These are phyloP conservation scores for Taenaris catops DNA, from an alignment of 2,888 invertebrate species.

Conservation along the genomic window DNA sequence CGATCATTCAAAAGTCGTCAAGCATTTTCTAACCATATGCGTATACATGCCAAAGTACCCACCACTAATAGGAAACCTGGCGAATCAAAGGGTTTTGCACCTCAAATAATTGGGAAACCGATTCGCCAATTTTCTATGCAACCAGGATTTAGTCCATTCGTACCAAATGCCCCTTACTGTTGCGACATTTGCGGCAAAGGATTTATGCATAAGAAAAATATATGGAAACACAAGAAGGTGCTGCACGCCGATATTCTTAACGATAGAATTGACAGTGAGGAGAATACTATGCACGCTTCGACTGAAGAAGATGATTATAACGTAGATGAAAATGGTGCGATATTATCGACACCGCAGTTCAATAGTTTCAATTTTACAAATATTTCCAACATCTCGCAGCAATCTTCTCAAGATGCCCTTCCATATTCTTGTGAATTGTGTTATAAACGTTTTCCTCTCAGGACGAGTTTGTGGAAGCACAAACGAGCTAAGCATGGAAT, in stretches of 20 bases:
- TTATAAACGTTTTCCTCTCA: constrained; percentile 64
- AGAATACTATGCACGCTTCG: constrained; percentile 72
- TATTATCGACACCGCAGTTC: constrained; percentile 69
- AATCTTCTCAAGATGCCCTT: constrained; percentile 41
- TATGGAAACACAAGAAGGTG: constrained; percentile 77
- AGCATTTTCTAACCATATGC: constrained; percentile 76
- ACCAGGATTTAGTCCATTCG: constrained; percentile 52
- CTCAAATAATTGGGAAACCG: constrained; percentile 66
- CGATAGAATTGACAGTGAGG: constrained; percentile 69
- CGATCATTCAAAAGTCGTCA: constrained; percentile 80
- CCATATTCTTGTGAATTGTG: constrained; percentile 69
- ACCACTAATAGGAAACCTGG: constrained; percentile 68
- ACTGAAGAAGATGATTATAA: constrained; percentile 73
- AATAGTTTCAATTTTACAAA: constrained; percentile 69
- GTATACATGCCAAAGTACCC: constrained; percentile 74
- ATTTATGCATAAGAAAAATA: constrained; percentile 76
- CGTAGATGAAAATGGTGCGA: constrained; percentile 61
- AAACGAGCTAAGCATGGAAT: constrained; percentile 75
- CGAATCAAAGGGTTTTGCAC: constrained; percentile 55
- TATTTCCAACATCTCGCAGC: constrained; percentile 45
- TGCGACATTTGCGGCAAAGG: constrained; percentile 84
- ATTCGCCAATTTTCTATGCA: constrained; percentile 57
- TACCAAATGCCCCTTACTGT: constrained; percentile 73
- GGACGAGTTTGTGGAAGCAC: constrained; percentile 71
- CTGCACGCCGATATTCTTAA: constrained; percentile 66